Evolutionary conservation across 2,797 vertebrate genomes (phyloP).

Genomic region (Megaceryle alcyon): DNA sequence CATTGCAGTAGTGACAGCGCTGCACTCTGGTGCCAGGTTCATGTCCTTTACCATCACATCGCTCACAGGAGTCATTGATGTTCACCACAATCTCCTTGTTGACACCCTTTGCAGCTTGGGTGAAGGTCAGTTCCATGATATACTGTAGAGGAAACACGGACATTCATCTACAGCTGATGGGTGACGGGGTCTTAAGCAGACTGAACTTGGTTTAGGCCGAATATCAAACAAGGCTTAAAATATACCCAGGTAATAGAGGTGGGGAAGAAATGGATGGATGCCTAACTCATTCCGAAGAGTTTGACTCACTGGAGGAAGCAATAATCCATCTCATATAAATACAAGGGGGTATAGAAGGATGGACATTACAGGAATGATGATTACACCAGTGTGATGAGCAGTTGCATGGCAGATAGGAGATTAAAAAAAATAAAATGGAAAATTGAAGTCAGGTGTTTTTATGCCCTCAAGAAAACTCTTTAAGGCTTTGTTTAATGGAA

Average conservation of each 20-base stretch:
- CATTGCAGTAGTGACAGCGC: constrained; percentile 91
- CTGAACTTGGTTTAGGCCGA: not conserved
- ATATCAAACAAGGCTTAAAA: not conserved
- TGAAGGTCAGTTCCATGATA: constrained; percentile 95
- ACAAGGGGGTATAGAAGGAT: not conserved
- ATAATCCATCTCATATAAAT: not conserved
- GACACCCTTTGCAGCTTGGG: constrained; percentile 95
- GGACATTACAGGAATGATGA: not conserved
- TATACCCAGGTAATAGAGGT: not conserved
- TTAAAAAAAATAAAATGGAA: not conserved
- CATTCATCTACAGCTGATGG: not conserved
- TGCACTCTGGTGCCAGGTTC: constrained; percentile 93
- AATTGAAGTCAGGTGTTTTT: not conserved
- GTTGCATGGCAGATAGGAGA: not conserved
- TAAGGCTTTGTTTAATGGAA: not conserved
- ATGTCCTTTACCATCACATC: constrained; percentile 89
- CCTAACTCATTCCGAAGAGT: not conserved
- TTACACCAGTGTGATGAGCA: not conserved
- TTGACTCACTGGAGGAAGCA: not conserved
- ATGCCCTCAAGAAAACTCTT: not conserved
- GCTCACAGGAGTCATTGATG: constrained; percentile 87
- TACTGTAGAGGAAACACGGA: constrained; percentile 77
- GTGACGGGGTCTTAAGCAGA: not conserved
- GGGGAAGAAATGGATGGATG: not conserved
- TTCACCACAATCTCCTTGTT: constrained; percentile 93